Evolutionary conservation across 2,888 invertebrate genomes (phyloP), one percentile per base, ranked within the genome.

Genomic region (Conops quadrifasciatus): DNA sequence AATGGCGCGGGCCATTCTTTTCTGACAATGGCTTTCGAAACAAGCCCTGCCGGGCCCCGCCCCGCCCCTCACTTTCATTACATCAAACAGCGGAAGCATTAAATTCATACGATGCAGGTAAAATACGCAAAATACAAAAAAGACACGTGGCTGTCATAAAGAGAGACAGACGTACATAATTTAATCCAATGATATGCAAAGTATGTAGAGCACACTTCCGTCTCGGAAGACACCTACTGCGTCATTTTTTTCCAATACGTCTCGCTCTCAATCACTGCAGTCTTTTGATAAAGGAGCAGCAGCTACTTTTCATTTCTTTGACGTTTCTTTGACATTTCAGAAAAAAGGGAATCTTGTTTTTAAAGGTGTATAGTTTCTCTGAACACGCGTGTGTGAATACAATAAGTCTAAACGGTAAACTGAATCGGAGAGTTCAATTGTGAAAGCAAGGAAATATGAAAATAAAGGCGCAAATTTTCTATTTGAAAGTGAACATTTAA

Each of bases 161-260:
- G 2, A 28, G 11, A 16, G 49, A 45, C 16, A 24, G 11, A 21
- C 19, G n/a, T 45, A 63, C 16, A n/a, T 24, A 47, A 65, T 30
- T 26, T 28, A 53, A 53, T 51, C 15, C 53, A 30, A 66, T 49
- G 65, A 36, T 21, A 66, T 53, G 30, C 45, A 53, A 28, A 56
- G 43, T 43, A 26, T 16, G 13, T 15, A 67, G 13, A n/a, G n/a
- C 36, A 59, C 67, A 67, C 59, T 67, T 67, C 67, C 67, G 67
- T 59, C 28, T 59, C 45, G 49, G 59, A 67, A 67, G 67, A 67
- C 67, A 67, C 67, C 67, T 67, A 67, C 67, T 67, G 67, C 67
- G 67, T 30, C 45, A 58, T 58, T 53, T 19, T 11, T 45, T 28
- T 59, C n/a, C 15, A 30, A n/a, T 28, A 15, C 24, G 9, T n/a